Conservation (phyloP, 2,888 invertebrate genomes). For the Caenorhabditis zanzibari region DNA sequence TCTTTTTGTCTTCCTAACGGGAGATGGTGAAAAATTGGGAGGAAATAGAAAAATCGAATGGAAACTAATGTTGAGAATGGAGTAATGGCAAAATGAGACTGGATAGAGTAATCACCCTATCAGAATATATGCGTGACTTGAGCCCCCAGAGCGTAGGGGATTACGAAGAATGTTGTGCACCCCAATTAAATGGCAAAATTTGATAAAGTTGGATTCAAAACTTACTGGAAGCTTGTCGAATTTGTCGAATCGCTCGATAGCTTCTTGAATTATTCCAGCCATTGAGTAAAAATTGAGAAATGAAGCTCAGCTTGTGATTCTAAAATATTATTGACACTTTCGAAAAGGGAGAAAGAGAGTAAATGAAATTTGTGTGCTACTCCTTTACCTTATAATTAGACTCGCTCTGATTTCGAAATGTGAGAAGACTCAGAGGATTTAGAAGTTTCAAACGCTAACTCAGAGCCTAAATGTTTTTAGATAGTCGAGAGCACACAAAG, state of each 20-base stretch:
- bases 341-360: too few species aligned
- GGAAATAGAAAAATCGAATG: background rate
- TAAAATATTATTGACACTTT: too few species aligned
- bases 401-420: too few species aligned
- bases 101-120: background rate
- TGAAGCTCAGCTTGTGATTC: too few species aligned
- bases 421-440: too few species aligned
- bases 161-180: background rate
- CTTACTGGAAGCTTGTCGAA: background rate
- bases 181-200: background rate
- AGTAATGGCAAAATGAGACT: background rate
- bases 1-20: background rate
- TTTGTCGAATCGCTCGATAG: background rate
- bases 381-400: too few species aligned
- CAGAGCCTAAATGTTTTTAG: too few species aligned
- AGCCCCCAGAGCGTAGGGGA: background rate
- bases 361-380: too few species aligned
- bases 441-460: too few species aligned
- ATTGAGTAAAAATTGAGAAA: too few species aligned
- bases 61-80: background rate
- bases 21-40: slow-evolving; percentile 1
- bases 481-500: too few species aligned
- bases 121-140: background rate
- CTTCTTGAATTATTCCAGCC: background rate
- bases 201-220: background rate